Evolutionary conservation across 2,797 vertebrate genomes (phyloP), one percentile per base, ranked within the genome.

Genomic region (Lophura swinhoii): DNA sequence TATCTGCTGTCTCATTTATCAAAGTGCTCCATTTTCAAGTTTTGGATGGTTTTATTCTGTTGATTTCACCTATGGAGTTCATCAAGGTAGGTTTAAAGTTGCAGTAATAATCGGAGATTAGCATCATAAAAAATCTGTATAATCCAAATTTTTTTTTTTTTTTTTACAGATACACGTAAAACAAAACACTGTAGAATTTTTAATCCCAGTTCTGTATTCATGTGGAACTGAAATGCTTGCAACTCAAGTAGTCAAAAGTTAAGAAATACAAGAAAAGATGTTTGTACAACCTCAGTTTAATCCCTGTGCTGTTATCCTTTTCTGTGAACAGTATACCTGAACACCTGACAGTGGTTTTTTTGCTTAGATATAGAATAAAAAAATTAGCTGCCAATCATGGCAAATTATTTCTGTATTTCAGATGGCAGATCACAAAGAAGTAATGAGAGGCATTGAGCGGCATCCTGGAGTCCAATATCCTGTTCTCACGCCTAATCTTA

Each of bases 371-470:
- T 67, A 33, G 64, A 37, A 87, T 66, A 74, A 90, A 71, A 68
- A 78, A 95, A 94, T 68, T 83, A 63, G 67, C 37, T 66, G 31
- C 29, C 71, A 39, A 72, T 80, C 31, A 77, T 23, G 73, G 24
- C 2, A 68, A 81, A 73, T 87, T 53, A 31, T 95, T 90, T 85
- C 2, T 96, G 15, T 97, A 43, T 96, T 98, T 96, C 90, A 99
- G 99, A 99, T 99, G 99, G 98, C 99, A 84, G 99, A 99, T 97
- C 98, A 99, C 95, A 98, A 97, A 44, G 98, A 99, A 89, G 99
- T 99, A n/a, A 98, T 99, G 97, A 97, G 83, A 97, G 98, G 98
- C 78, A 99, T 99, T 96, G 97, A 97, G 88, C 98, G 95, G 86
- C 97, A 95, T 35, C 98, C 98, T 86, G 98, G 98, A 93, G 97